Conservation (phyloP, 92 coral and sea anemone species). For the Palythoa heliodiscus region DNA sequence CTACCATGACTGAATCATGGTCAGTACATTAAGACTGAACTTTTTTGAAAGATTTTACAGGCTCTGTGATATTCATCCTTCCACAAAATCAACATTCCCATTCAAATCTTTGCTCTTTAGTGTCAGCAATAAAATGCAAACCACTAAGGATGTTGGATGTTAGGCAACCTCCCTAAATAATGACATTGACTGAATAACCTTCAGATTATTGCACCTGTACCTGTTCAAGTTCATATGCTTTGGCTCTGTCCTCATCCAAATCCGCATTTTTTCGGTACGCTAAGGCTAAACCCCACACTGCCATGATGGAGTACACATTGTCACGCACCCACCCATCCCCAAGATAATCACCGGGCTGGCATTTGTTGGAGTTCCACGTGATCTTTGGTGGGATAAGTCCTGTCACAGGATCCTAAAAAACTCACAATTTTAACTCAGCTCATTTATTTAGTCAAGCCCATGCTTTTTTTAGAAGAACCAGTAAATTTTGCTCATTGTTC, state of each 20-base stretch:
- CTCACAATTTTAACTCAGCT: not conserved
- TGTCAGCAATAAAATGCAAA: too few relatives aligned
- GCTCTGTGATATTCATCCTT: too few relatives aligned
- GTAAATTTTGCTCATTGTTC: too few relatives aligned
- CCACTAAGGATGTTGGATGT: not conserved
- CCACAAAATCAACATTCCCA: too few relatives aligned
- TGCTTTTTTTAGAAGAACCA: too few relatives aligned
- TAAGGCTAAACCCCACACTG: constrained; percentile 97
- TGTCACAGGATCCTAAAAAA: constrained; percentile 89
- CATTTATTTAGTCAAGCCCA: too few relatives aligned
- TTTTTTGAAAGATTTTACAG: too few relatives aligned
- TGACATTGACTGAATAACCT: not conserved
- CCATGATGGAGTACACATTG: constrained; percentile 93
- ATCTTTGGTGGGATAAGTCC: constrained; percentile 92
- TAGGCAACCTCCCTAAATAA: not conserved
- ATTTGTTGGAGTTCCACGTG: constrained; percentile 65
- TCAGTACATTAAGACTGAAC: too few relatives aligned
- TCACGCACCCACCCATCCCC: constrained; percentile 98
- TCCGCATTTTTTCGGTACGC: constrained; percentile 96
- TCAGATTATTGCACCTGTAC: constrained; percentile 34
- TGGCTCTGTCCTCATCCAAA: constrained; percentile 95
- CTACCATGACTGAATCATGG: too few relatives aligned
- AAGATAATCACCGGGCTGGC: constrained; percentile 62
- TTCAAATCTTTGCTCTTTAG: too few relatives aligned
- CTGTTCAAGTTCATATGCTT: constrained; percentile 94